Percentiles rank a stretch among this genome's conserved stretches.
phyloP scores from a whole-genome alignment of 2,797 vertebrate species.

The Zenarchopterus dispar region DNA sequence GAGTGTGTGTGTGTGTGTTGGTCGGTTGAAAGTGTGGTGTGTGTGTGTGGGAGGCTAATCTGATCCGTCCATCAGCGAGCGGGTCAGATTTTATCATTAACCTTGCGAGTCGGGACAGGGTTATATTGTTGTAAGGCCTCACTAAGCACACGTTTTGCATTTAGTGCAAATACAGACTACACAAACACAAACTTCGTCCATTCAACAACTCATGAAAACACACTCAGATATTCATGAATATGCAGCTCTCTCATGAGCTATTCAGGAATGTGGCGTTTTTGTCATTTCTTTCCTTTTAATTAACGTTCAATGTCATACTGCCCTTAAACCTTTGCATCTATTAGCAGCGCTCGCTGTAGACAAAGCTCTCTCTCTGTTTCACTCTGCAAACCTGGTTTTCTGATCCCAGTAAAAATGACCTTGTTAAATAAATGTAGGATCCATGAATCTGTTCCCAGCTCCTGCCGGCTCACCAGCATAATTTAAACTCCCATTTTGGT shows the following conservation, averaged over 20 bases:
- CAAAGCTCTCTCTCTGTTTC: constrained; percentile 14
- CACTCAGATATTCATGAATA: constrained; percentile 52
- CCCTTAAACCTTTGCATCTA: constrained; percentile 77
- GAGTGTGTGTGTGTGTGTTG: constrained; percentile 25
- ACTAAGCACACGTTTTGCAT: constrained; percentile 23
- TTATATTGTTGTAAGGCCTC: constrained; percentile 64
- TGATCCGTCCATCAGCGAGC: constrained; percentile 78
- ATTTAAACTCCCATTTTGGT: constrained; percentile 33
- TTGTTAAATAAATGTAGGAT: constrained; percentile 25
- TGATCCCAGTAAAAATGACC: not conserved
- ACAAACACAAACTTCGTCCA: constrained; percentile 23
- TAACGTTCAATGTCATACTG: constrained; percentile 84
- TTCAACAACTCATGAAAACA: constrained; percentile 30
- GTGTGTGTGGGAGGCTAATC: constrained; percentile 42
- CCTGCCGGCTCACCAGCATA: constrained; percentile 11
- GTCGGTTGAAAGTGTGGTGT: not conserved
- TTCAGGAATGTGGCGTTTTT: constrained; percentile 72
- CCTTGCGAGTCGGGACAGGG: constrained; percentile 65
- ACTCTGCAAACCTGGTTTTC: constrained; percentile 11
- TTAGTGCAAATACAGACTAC: constrained; percentile 18
- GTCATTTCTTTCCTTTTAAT: constrained; percentile 77
- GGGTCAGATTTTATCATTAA: constrained; percentile 83
- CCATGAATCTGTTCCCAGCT: constrained; percentile 30
- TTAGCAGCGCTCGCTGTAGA: constrained; percentile 56
- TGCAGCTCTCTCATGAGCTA: constrained; percentile 53